Conservation (phyloP, 37 sponge, comb jelly and placozoan genomes). For the Eunapius fragilis region DNA sequence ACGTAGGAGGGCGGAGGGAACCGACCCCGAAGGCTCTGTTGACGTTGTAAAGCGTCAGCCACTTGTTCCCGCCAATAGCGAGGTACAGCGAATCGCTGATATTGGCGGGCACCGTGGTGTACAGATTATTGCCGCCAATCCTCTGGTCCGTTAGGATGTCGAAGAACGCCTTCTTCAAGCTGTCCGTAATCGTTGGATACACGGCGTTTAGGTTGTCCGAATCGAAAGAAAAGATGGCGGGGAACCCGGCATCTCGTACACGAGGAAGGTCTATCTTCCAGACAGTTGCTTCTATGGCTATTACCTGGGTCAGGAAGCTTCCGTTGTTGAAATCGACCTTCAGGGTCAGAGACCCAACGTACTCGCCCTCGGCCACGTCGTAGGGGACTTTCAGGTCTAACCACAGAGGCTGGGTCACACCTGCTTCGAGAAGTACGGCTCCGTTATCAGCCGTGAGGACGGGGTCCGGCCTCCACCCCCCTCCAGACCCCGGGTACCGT, state of each 20-base stretch:
- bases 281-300: constrained; percentile 2
- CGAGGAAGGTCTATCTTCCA: constrained; percentile 26
- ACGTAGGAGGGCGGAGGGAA: neutral
- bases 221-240: constrained; percentile 24
- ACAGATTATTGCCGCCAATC: constrained; percentile 30
- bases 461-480: constrained; percentile 38
- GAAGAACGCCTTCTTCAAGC: neutral
- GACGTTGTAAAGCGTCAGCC: constrained; percentile 24
- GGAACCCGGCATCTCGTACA: neutral
- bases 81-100: neutral
- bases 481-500: constrained; percentile 18
- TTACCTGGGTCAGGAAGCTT: neutral
- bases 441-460: neutral
- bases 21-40: constrained; percentile 8
- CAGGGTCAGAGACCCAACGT: constrained; percentile 3
- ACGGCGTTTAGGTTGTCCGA: neutral
- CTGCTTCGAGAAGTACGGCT: neutral
- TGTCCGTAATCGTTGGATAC: neutral
- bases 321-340: neutral
- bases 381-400: constrained; percentile 9
- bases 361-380: neutral
- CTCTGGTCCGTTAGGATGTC: constrained; percentile 30
- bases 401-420: constrained; percentile 16
- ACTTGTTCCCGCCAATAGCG: constrained; percentile 9
- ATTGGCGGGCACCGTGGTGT: constrained; percentile 11